Evolutionary conservation across 2,888 invertebrate genomes (phyloP), one percentile per base, ranked within the genome.

Genomic region (Morpho deidamia): DNA sequence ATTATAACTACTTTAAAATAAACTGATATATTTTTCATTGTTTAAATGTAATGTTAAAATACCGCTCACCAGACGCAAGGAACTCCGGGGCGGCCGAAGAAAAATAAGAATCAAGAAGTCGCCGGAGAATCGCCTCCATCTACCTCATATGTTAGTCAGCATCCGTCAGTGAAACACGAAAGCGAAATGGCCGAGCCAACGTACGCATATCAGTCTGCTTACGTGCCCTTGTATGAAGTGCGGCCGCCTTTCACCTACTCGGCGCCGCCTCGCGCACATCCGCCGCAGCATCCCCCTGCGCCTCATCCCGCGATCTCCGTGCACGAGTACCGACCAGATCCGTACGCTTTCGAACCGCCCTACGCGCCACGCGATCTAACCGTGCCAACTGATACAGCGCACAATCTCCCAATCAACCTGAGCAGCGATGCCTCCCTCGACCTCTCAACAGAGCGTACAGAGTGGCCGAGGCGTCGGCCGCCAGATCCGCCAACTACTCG

Each of bases 371-470:
- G 77, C 55, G 83, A 83, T 66, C 77, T 83, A 49, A 71, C 79
- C 10, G 67, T 78, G 7, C 74, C 80, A 7, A 55, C 78, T 46
- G 84, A 84, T 67, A 52, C 74, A 14, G 61, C 74, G 1, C 84
- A 78, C 76, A 84, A 88, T 70, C 68, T 89, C 40, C 88, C 90
- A 57, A 90, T 90, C 66, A 91, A 90, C 72, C 76, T 90, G 45
- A 88, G 90, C 75, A 83, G 81, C 74, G 85, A 87, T 74, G 84
- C 83, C 9, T 81, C 84, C 34, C 80, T 87, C 38, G 89, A 88
- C 69, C 74, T 86, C 52, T 83, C 83, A 53, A 81, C 81, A 11
- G 84, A 85, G 65, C 83, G 85, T 58, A 63, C 76, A 47, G 83
- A 82, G 46, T 83, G 85, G 82, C 81, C 75, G 62, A 78, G 83